A percentile compares a stretch with the other conserved stretches of the same genome.
phyloP scores from a whole-genome alignment of 2,113 vertebrate genomes.

The Tauraco erythrolophus region DNA sequence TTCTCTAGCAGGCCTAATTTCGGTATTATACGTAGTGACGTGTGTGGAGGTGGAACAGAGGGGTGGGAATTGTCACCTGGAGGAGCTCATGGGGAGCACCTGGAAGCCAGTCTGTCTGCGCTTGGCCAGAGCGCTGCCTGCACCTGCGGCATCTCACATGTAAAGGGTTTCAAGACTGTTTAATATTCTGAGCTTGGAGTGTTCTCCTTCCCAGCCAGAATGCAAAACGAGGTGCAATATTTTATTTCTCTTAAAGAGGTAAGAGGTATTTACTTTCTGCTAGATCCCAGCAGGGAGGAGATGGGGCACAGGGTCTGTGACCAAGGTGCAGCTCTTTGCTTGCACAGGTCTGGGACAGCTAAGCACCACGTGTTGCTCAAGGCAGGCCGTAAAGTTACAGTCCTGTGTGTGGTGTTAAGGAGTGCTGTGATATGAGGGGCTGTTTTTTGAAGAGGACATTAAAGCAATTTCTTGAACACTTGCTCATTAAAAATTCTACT shows the following conservation, averaged over 20 bases:
- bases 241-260: neutral
- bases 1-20: neutral
- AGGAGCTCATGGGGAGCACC: neutral
- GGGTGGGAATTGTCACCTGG: neutral
- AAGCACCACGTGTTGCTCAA: neutral
- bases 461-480: constrained; percentile 8
- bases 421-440: neutral
- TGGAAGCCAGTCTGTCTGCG: neutral
- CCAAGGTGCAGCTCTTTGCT: neutral
- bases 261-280: neutral
- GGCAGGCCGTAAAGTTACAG: neutral
- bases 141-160: neutral
- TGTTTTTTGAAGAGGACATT: neutral
- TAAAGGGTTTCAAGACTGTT: neutral
- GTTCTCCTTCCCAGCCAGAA: neutral
- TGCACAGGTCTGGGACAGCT: neutral
- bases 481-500: constrained; percentile 34
- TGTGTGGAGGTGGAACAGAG: neutral
- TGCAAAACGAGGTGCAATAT: neutral
- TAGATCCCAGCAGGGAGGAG: neutral
- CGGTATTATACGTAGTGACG: neutral
- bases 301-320: neutral
- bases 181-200: neutral
- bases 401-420: neutral
- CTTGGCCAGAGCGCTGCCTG: neutral